Conservation (phyloP, 2,113 vertebrate genomes). For the Gopherus flavomarginatus region DNA sequence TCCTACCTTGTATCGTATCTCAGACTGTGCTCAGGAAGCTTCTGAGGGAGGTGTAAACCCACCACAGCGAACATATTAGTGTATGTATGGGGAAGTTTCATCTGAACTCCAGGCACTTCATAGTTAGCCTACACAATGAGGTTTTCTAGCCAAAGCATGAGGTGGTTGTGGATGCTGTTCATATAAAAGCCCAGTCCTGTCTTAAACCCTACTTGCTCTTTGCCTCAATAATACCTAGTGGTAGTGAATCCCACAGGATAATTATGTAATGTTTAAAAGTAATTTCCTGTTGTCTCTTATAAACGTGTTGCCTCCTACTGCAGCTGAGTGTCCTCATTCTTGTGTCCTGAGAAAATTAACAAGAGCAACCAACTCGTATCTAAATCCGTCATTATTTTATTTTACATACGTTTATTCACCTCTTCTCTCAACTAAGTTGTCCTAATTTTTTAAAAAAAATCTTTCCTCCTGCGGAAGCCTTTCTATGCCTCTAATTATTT, state of each 20-base stretch:
- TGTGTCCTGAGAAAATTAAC: neutral
- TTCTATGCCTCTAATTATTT: neutral
- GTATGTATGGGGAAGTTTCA: neutral
- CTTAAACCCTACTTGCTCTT: neutral
- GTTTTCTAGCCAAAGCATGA: neutral
- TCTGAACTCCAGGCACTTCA: neutral
- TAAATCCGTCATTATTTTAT: neutral
- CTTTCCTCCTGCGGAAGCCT: neutral
- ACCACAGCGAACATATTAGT: neutral
- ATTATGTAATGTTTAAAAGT: neutral
- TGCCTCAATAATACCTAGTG: neutral
- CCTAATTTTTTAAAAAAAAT: neutral
- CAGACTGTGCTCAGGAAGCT: neutral
- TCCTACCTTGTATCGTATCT: neutral
- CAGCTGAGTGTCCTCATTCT: neutral
- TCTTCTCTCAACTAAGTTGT: neutral
- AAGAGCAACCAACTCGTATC: neutral
- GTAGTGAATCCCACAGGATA: neutral
- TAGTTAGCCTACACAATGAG: neutral
- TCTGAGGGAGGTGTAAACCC: neutral
- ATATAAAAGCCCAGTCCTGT: neutral
- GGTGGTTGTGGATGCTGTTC: neutral
- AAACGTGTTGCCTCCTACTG: neutral
- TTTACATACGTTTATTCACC: neutral
- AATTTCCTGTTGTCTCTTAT: neutral